Percentiles rank a stretch among this genome's conserved stretches.
These are phyloP conservation scores for Leptopterna dolabrata DNA, from an alignment of 2,888 invertebrate species.

Conservation along the genomic window DNA sequence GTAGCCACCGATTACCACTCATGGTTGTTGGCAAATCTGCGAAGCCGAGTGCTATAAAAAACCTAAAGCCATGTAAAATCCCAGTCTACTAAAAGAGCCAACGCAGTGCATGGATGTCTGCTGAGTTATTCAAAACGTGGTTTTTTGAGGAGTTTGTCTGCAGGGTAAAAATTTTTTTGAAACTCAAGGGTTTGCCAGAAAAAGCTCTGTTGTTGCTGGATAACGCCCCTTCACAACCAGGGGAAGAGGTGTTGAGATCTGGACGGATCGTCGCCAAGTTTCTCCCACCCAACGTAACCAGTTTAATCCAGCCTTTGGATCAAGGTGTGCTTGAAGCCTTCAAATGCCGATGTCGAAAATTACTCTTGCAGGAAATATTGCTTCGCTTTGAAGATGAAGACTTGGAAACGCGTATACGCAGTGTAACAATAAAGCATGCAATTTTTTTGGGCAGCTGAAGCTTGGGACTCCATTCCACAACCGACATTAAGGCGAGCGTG, in stretches of 20 bases:
- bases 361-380: too few species aligned
- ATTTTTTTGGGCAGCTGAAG: too few species aligned
- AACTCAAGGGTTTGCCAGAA: conserved; percentile 54
- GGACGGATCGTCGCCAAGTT: conserved; percentile 27
- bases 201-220: conserved; percentile 57
- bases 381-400: too few species aligned
- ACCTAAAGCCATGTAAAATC: conserved; percentile 36
- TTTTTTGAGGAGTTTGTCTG: conserved; percentile 53
- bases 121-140: too few species aligned
- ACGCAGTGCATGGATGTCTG: conserved; percentile 54
- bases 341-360: conserved; percentile 61
- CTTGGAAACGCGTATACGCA: too few species aligned
- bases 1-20: too few species aligned
- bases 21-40: conserved; percentile 38
- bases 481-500: too few species aligned
- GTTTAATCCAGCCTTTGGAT: conserved; percentile 61
- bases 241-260: background rate
- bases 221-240: conserved; percentile 57
- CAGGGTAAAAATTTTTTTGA: too few species aligned
- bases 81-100: conserved; percentile 54
- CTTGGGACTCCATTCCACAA: too few species aligned
- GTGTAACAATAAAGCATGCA: too few species aligned
- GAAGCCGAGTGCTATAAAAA: conserved; percentile 55
- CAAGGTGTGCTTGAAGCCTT: conserved; percentile 62
- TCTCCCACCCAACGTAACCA: conserved; percentile 62